These are phyloP conservation scores for Hydroisotoma schaefferi DNA, from an alignment of 2,888 invertebrate species.

Conservation along the genomic window DNA sequence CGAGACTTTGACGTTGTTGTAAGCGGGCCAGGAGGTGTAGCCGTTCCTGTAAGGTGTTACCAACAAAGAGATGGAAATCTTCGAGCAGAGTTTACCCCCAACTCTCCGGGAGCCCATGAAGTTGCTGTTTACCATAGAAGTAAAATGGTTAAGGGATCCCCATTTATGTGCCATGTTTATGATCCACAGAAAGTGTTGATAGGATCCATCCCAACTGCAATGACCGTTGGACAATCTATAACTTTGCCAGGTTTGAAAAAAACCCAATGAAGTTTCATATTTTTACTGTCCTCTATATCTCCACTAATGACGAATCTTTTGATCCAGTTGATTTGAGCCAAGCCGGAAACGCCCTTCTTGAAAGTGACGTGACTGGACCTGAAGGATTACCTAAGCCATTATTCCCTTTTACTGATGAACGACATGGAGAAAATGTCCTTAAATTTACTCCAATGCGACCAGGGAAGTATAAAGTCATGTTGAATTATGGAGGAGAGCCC, in stretches of 20 bases:
- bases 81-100: constrained; percentile 75
- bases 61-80: constrained; percentile 93
- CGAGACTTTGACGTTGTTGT: constrained; percentile 88
- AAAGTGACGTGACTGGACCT: constrained; percentile 82
- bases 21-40: constrained; percentile 69
- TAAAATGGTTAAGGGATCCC: constrained; percentile 86
- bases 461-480: constrained; percentile 67
- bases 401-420: constrained; percentile 63
- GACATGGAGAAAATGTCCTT: constrained; percentile 68
- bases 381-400: constrained; percentile 78
- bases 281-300: too few species aligned
- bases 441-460: constrained; percentile 81
- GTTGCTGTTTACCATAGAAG: constrained; percentile 86
- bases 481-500: constrained; percentile 59
- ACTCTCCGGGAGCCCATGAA: constrained; percentile 54
- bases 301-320: constrained; percentile 12
- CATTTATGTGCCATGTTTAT: constrained; percentile 88
- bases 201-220: constrained; percentile 60
- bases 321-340: constrained; percentile 69
- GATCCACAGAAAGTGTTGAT: constrained; percentile 79
- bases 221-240: constrained; percentile 77
- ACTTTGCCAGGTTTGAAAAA: constrained; percentile 78
- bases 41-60: constrained; percentile 86
- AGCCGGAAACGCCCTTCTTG: constrained; percentile 79
- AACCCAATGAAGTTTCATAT: too few species aligned